These are phyloP conservation scores for Oreochromis spilurus DNA, from an alignment of 2,113 vertebrate genomes.

Conservation along the genomic window DNA sequence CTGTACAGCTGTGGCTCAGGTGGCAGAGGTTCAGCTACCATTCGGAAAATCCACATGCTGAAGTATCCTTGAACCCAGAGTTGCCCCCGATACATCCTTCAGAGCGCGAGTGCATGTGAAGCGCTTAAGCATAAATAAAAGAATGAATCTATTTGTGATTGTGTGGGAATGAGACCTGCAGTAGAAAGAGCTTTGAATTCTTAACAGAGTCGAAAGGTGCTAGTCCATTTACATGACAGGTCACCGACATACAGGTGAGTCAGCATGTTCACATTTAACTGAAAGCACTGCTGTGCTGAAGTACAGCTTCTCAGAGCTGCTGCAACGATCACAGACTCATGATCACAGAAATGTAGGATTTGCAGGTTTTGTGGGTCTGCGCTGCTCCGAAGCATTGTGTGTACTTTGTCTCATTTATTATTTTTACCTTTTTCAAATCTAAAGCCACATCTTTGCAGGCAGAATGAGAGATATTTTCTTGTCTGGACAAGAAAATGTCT, in stretches of 20 bases:
- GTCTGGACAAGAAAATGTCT: not conserved
- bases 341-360: not conserved
- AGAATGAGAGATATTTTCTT: not conserved
- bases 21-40: not conserved
- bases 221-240: not conserved
- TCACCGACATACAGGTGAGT: not conserved
- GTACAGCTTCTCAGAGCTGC: not conserved
- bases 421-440: not conserved
- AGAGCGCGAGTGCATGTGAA: not conserved
- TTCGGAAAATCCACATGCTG: not conserved
- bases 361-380: not conserved
- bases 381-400: not conserved
- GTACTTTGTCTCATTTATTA: not conserved
- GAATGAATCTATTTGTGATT: not conserved
- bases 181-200: not conserved
- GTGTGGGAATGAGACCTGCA: not conserved
- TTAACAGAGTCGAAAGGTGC: not conserved
- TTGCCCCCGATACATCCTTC: not conserved
- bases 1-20: not conserved
- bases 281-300: not conserved
- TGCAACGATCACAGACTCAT: not conserved
- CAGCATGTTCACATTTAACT: not conserved
- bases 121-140: not conserved
- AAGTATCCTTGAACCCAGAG: not conserved
- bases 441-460: not conserved